Evolutionary conservation across 2,113 vertebrate genomes (phyloP), one percentile per base, ranked within the genome.

Genomic region (Labrus mixtus): DNA sequence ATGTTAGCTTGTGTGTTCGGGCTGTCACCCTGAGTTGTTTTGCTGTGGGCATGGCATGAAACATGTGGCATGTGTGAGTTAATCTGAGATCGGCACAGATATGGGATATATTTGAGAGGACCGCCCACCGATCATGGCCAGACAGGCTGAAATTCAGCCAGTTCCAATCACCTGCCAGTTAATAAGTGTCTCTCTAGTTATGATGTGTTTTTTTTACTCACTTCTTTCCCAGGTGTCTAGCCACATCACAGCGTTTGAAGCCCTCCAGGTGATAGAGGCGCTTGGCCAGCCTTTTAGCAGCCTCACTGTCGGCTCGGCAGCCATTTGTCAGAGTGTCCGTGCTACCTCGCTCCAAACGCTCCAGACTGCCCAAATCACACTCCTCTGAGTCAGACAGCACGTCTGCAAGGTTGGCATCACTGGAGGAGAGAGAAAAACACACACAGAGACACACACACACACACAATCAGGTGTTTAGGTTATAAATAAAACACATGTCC

Each of bases 191-290:
- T 33, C 17, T 16, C 4, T 6, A 6, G 51, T 75, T 17, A 48
- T 55, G n/a, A 53, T 16, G 36, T 48, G 13, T 51, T n/a, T 0
- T 0, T 51, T 0, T 0, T 29, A 74, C 97, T 94, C 88, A 99
- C 98, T 99, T 99, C 83, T 98, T 98, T 76, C 97, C 97, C 0
- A 99, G 94, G 89, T 99, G 98, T 16, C 97, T 95, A 36, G 98
- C 98, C 68, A 99, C 97, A 0, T 99, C 98, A 0, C 97, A 99
- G 90, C 97, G 96, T 78, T 98, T 98, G 93, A 99, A 99, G 64
- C 98, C 97, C 82, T 99, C 97, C 0, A 98, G 96, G 94, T 96
- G 94, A 91, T 96, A 99, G 54, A 99, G 96, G 25, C 97, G 95
- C 76, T 96, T 97, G 74, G 98, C 98, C 81, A 99, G 87, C 51